Percentiles rank a stretch among this genome's conserved stretches.
Evolutionary conservation across 2,888 invertebrate genomes (phyloP).

Genomic region (Mimumesa dahlbomi): DNA sequence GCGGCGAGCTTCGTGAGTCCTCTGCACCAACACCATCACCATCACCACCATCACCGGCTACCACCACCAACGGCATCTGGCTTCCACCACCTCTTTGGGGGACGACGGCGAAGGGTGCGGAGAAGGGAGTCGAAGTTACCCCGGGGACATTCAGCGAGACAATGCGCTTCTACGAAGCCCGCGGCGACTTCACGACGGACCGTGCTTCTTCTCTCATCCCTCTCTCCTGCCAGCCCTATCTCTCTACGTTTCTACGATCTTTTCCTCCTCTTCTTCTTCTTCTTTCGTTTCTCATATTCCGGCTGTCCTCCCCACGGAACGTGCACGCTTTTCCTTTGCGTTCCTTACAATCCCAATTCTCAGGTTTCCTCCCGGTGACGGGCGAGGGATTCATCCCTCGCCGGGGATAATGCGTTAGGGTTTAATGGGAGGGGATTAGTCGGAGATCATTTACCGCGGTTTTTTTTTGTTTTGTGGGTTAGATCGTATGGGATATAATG

Average conservation of each 20-base stretch:
- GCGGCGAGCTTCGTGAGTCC: constrained; percentile 62
- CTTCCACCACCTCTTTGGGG: constrained; percentile 28
- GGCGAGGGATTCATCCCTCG: no score
- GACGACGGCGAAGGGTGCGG: constrained; percentile 22
- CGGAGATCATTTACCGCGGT: no score
- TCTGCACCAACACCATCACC: constrained; percentile 26
- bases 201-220: constrained; percentile 48
- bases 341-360: no score
- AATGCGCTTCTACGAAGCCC: constrained; percentile 69
- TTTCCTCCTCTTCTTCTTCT: neutral
- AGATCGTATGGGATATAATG: no score
- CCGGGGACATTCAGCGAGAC: constrained; percentile 66
- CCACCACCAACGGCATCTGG: constrained; percentile 4
- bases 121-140: constrained; percentile 43
- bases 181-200: constrained; percentile 65
- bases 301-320: constrained; percentile 6
- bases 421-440: no score
- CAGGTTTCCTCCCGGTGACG: no score
- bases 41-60: constrained; percentile 16
- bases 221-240: constrained; percentile 7
- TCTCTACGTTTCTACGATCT: neutral
- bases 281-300: constrained; percentile 3
- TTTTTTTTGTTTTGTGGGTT: no score
- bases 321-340: neutral
- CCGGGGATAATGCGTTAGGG: no score